Percentiles rank a stretch among this genome's conserved stretches.
These are phyloP conservation scores for Platycheirus rosarum DNA, from an alignment of 2,888 invertebrate genomes.

Conservation along the genomic window DNA sequence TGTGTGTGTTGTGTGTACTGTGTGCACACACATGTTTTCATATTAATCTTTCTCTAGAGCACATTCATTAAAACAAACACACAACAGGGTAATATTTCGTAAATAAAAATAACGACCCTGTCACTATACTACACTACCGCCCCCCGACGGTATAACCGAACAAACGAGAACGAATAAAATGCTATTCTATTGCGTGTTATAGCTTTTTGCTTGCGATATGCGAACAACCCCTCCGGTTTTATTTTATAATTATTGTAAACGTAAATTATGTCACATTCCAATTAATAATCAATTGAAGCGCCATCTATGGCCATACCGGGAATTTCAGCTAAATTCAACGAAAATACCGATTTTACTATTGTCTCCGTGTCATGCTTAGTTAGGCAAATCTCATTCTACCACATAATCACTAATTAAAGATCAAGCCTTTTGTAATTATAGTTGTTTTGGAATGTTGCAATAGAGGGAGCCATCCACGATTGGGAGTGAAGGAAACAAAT, in stretches of 20 bases:
- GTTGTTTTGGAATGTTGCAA: constrained; percentile 31
- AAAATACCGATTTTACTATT: constrained; percentile 17
- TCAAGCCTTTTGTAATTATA: constrained; percentile 68
- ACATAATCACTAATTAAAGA: constrained; percentile 73
- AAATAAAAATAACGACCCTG: constrained; percentile 35
- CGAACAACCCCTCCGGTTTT: not conserved
- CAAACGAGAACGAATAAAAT: constrained; percentile 44
- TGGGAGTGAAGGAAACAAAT: not conserved
- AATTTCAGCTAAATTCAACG: not conserved
- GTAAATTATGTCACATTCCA: constrained; percentile 65
- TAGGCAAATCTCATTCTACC: constrained; percentile 47
- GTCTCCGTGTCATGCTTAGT: constrained; percentile 15
- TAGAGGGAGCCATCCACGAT: not conserved
- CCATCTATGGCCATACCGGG: constrained; percentile 15
- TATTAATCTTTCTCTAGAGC: no score
- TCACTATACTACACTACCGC: not conserved
- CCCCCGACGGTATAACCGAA: not conserved
- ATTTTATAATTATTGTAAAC: constrained; percentile 22
- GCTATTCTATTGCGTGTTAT: constrained; percentile 3
- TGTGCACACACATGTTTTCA: no score
- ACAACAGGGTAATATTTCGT: constrained; percentile 30
- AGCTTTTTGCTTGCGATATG: constrained; percentile 3
- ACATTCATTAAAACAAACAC: not conserved
- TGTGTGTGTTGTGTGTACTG: no score
- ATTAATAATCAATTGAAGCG: constrained; percentile 70